phyloP scores from a whole-genome alignment of 2,113 vertebrate genomes.

The Numenius arquata region DNA sequence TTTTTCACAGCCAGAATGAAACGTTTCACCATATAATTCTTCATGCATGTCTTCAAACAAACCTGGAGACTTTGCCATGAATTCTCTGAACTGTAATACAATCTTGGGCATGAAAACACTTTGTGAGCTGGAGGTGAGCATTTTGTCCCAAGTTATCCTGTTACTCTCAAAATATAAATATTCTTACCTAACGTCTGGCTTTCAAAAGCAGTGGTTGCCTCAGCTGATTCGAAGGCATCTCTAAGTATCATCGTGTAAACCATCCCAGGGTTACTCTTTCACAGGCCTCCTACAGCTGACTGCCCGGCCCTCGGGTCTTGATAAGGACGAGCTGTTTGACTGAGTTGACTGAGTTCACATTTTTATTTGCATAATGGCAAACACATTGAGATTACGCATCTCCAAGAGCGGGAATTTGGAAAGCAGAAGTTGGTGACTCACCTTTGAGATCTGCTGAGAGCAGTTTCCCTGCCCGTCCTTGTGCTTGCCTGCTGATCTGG shows the following conservation, averaged over 20 bases:
- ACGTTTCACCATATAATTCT: slow-evolving; percentile 67
- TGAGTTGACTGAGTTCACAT: background rate
- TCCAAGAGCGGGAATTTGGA: background rate
- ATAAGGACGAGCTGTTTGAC: background rate
- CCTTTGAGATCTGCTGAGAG: background rate
- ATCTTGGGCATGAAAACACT: slow-evolving; percentile 42
- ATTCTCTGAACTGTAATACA: slow-evolving; percentile 53
- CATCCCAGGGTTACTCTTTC: background rate
- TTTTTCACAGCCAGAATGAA: slow-evolving; percentile 64
- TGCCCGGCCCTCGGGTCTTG: background rate
- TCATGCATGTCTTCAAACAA: slow-evolving; percentile 66
- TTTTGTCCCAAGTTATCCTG: slow-evolving; percentile 11
- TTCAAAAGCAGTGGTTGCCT: slow-evolving; percentile 7
- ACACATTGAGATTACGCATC: background rate
- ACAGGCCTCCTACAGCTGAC: background rate
- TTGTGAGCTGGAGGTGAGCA: slow-evolving; percentile 45
- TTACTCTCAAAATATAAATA: slow-evolving; percentile 45
- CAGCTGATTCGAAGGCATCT: background rate
- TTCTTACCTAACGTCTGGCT: slow-evolving; percentile 32
- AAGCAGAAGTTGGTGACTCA: background rate
- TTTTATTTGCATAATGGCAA: background rate
- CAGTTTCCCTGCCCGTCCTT: background rate
- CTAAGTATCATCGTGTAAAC: background rate
- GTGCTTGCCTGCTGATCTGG: background rate
- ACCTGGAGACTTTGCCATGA: slow-evolving; percentile 17